Base-by-base conservation (phyloP, 2,113 vertebrate species). In the Scopus umbretta region DNA sequence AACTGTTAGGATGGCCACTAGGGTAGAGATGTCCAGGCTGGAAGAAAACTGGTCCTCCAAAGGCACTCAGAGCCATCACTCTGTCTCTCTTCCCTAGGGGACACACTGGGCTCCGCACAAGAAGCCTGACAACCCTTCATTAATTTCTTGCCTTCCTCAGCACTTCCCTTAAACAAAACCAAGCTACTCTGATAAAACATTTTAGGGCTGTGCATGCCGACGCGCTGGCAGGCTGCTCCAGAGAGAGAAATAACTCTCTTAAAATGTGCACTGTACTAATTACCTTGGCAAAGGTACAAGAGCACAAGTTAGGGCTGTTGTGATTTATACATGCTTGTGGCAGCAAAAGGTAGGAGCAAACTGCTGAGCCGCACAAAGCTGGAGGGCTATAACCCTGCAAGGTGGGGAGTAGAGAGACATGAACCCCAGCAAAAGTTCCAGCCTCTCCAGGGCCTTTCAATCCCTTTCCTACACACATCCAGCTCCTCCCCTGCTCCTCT, bases 251-350 rank as follows among this genome's bases (percentile, higher is more conserved):
- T 83, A 91, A 90, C 70, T 96, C 88, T 81, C 78, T 62, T 85
- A 70, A 91, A 91, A 76, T 90, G 74, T 91, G 81, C 76, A 38
- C 47, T 58, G 40, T 86, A 14, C 94, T 96, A 95, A 97, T 97
- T 97, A 91, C 87, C 74, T 96, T 96, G 96, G 96, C 96, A 91
- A 62, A 91, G 84, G 50, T 63, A 96, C 95, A 97, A 65, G 73
- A 95, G 80, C 86, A 71, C 89, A 92, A 91, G 87, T 86, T 73
- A 62, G 78, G 85, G 34, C 79, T 78, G 90, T 34, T 86, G 88
- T 90, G 95, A 95, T 97, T 97, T 96, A 96, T 65, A 47, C 55
- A 34, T 1, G 11, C 58, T 87, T 2, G 4, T 89, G 88, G 74
- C 84, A 92, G 78, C 47, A 83, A 86, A 82, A 90, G 17, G 80